phyloP scores from a whole-genome alignment of 2,888 invertebrate genomes.

The Heteromurus nitidus region DNA sequence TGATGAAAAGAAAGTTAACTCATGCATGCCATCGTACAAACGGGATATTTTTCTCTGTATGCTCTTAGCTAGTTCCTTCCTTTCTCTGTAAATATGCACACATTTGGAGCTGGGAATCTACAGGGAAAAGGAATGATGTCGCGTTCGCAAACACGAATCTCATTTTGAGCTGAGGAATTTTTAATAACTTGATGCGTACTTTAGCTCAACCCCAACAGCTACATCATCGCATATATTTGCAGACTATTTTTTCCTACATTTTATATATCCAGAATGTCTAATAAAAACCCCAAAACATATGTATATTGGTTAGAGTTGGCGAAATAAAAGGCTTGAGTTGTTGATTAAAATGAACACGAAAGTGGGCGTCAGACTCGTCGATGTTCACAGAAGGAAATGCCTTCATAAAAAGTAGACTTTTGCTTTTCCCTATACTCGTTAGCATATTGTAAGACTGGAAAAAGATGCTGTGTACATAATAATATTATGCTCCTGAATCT shows the following conservation, averaged over 20 bases:
- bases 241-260: not conserved
- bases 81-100: not conserved
- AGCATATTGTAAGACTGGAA: not conserved
- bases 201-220: not conserved
- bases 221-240: not conserved
- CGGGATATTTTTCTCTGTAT: not conserved
- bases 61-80: no score
- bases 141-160: conserved; percentile 22
- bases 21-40: conserved; percentile 18
- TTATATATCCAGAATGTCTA: not conserved
- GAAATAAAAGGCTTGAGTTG: not conserved
- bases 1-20: conserved; percentile 28
- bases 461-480: not conserved
- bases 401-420: not conserved
- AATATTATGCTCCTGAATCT: no score
- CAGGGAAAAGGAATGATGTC: conserved; percentile 20
- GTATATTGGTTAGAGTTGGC: not conserved
- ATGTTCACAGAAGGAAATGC: not conserved
- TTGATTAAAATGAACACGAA: conserved; percentile 20
- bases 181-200: conserved; percentile 36
- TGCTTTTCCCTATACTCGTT: not conserved
- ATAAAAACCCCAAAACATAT: not conserved
- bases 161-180: conserved; percentile 27
- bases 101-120: not conserved
- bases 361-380: not conserved